Evolutionary conservation across 2,113 vertebrate genomes (phyloP).

Genomic region (Bucco capensis): DNA sequence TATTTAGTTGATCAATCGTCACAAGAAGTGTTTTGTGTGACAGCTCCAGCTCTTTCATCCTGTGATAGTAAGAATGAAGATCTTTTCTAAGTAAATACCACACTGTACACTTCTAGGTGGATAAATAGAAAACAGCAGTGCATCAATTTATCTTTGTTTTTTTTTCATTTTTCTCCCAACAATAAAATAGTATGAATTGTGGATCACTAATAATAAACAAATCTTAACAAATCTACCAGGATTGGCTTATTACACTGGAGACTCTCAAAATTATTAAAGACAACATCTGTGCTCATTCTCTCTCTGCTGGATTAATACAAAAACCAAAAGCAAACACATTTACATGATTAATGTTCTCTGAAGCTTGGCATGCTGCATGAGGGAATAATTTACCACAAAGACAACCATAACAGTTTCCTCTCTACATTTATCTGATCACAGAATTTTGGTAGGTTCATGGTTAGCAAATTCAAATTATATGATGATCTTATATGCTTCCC

Average conservation of each 20-base stretch:
- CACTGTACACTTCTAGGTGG: neutral
- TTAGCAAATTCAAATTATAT: neutral
- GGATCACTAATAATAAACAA: neutral
- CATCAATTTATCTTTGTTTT: neutral
- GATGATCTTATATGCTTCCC: neutral
- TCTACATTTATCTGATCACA: neutral
- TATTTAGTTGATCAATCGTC: slow-evolving; percentile 33
- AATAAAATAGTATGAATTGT: neutral
- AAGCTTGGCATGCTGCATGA: rapidly evolving
- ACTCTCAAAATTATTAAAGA: neutral
- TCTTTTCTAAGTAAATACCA: neutral
- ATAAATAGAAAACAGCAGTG: neutral
- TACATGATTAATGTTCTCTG: neutral
- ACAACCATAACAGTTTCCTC: neutral
- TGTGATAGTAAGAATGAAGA: neutral
- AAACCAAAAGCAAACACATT: neutral
- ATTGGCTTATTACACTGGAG: neutral
- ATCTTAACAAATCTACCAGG: neutral
- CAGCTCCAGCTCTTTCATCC: slow-evolving; percentile 70
- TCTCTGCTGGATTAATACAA: neutral
- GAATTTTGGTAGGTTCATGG: neutral
- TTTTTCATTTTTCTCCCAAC: neutral
- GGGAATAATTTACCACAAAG: neutral
- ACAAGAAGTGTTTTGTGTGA: slow-evolving; percentile 65
- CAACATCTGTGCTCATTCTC: neutral